Evolutionary conservation across 2,113 vertebrate genomes (phyloP).

Genomic region (Corythornis cristatus): DNA sequence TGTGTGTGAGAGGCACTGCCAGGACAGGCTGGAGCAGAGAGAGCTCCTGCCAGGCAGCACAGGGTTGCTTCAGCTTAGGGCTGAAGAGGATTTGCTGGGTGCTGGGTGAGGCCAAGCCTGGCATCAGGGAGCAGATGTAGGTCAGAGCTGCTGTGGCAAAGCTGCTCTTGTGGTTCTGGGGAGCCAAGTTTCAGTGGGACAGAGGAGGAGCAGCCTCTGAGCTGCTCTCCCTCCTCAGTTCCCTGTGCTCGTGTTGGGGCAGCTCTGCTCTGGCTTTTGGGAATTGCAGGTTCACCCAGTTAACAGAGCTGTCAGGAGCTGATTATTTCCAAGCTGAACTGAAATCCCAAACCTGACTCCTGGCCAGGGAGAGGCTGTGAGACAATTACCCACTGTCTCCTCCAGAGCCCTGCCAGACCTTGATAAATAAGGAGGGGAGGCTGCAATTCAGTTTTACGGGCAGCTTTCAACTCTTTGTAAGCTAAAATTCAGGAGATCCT

Average conservation of each 20-base stretch:
- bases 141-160: background rate
- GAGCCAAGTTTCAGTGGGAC: background rate
- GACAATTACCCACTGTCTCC: constrained; percentile 54
- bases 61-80: background rate
- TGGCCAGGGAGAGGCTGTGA: background rate
- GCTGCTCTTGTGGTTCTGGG: background rate
- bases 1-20: background rate
- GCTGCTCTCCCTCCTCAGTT: background rate
- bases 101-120: background rate
- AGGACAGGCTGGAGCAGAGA: background rate
- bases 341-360: constrained; percentile 41
- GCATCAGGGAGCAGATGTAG: background rate
- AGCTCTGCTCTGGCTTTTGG: background rate
- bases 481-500: background rate
- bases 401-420: constrained; percentile 13
- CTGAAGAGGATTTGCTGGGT: background rate
- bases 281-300: background rate
- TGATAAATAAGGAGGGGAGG: background rate
- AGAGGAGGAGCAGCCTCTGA: background rate
- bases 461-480: constrained; percentile 7
- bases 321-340: constrained; percentile 37
- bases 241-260: background rate
- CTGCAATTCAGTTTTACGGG: background rate
- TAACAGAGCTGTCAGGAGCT: constrained; percentile 17
- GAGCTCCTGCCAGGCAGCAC: background rate